Evolutionary conservation across 2,797 vertebrate genomes (phyloP), one percentile per base, ranked within the genome.

Genomic region (Megalops cyprinoides): DNA sequence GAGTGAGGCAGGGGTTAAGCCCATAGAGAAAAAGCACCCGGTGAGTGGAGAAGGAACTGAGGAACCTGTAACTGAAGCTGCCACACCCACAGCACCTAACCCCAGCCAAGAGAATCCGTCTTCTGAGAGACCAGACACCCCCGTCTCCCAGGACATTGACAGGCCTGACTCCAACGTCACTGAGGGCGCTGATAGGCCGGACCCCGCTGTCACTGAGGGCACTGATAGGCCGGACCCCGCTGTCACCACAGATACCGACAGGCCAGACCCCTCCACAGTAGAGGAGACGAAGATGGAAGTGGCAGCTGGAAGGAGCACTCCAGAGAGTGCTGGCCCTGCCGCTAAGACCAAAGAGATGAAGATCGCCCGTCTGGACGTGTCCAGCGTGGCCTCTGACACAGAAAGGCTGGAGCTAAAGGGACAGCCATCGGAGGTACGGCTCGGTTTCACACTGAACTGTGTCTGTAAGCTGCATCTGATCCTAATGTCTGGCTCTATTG

Each of bases 381-480:
- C 98, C 77, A 99, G 94, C 79, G 97, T 99, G 87, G 97, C 97
- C 83, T 94, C 96, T n/a, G 98, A 99, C 92, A 99, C 98, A 0
- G 97, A 98, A 85, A 96, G 92, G 84, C 91, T 99, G 82, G 97
- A 98, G 87, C 83, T 98, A 82, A 98, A 96, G 90, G 93, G 94
- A 86, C 91, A 10, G 85, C 90, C 81, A 44, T 75, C 92, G 76
- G 90, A 94, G 90, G 97, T 99, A 94, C 87, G 23, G 81, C 79
- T 60, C 82, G 46, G 49, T 53, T 14, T 60, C 46, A 2, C 15
- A n/a, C n/a, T n/a, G n/a, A n/a, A n/a, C n/a, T n/a, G n/a, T n/a
- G n/a, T 7, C 20, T 18, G 34, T 3, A 18, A 10, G 37, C 37
- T 5, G 7, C 37, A 3, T 39, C 23, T 69, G 6, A 20, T 7